Conservation (phyloP, 2,113 vertebrate genomes). For the Struthidea cinerea region DNA sequence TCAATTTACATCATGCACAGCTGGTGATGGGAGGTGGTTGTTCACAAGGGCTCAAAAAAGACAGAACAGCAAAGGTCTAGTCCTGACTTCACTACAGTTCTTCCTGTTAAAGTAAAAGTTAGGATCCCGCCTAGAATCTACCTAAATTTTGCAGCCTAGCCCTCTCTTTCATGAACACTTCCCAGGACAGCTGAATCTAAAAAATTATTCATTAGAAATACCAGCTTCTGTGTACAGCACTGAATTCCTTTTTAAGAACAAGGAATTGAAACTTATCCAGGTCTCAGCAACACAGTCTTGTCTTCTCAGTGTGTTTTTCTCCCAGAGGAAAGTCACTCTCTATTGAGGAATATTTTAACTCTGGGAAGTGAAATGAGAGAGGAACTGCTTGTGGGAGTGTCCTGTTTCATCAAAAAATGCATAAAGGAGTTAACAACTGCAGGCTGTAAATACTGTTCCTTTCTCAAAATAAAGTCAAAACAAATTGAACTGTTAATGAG, state of each 20-base stretch:
- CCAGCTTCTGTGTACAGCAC: not conserved
- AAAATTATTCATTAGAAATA: not conserved
- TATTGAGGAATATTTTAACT: not conserved
- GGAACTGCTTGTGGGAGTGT: not conserved
- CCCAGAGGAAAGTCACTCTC: not conserved
- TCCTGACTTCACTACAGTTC: not conserved
- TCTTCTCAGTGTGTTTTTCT: not conserved
- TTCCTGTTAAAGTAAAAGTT: not conserved
- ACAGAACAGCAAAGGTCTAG: not conserved
- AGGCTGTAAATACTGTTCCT: not conserved
- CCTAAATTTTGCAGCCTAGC: not conserved
- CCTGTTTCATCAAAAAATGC: not conserved
- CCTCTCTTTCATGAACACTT: not conserved
- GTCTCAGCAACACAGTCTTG: not conserved
- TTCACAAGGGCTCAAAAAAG: not conserved
- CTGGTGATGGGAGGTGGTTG: not conserved
- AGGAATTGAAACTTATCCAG: not conserved
- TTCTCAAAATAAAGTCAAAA: not conserved
- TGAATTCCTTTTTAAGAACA: not conserved
- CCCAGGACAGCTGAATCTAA: not conserved
- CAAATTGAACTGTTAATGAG: not conserved
- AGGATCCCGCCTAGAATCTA: not conserved
- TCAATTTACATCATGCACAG: not conserved
- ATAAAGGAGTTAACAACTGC: not conserved
- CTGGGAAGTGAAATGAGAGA: not conserved